Evolutionary conservation across 2,888 invertebrate genomes (phyloP).

Genomic region (Hetaerina titia): DNA sequence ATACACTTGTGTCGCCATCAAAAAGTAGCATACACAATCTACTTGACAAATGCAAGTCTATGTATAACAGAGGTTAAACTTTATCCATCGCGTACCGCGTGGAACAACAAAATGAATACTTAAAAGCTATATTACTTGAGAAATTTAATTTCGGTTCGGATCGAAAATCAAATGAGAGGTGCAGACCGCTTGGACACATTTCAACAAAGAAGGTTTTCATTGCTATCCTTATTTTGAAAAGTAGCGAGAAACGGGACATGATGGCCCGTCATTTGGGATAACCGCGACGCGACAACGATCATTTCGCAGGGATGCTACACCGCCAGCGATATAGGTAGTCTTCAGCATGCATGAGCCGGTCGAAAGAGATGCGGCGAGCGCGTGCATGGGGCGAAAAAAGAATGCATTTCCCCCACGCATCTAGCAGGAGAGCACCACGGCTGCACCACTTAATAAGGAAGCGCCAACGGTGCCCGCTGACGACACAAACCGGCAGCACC

Average conservation of each 20-base stretch:
- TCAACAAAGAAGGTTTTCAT: not conserved
- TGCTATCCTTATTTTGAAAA: not conserved
- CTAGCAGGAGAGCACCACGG: not conserved
- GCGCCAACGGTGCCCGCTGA: constrained; percentile 8
- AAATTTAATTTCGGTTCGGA: not conserved
- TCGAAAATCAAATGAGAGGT: not conserved
- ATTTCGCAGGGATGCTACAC: too few species aligned
- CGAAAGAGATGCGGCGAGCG: not conserved
- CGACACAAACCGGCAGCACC: not conserved
- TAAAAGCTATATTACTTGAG: not conserved
- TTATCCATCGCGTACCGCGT: too few species aligned
- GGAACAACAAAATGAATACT: too few species aligned
- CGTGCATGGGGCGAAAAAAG: not conserved
- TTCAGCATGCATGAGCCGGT: not conserved
- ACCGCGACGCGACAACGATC: too few species aligned
- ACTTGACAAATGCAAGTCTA: too few species aligned
- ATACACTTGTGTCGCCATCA: too few species aligned
- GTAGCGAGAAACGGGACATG: not conserved
- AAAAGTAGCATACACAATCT: too few species aligned
- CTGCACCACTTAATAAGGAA: constrained; percentile 39
- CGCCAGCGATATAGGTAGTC: not conserved
- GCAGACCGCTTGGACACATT: not conserved
- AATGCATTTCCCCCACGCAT: not conserved
- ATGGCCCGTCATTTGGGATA: not conserved
- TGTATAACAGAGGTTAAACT: too few species aligned